These are phyloP conservation scores for Benitochromis conjunctus DNA, from an alignment of 2,113 vertebrate species.

Conservation along the genomic window DNA sequence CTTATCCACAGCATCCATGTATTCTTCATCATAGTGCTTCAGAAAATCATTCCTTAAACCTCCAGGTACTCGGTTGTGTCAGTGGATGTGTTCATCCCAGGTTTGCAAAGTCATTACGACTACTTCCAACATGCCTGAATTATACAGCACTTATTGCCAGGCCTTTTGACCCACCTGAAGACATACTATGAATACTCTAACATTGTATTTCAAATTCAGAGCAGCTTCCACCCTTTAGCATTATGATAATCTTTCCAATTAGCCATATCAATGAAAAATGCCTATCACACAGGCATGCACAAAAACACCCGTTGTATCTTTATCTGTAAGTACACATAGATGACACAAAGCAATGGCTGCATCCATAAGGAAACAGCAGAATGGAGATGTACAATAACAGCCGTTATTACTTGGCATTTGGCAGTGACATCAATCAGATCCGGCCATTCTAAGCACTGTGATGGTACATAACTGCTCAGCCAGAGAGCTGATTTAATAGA, in stretches of 20 bases:
- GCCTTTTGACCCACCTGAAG: slow-evolving; percentile 52
- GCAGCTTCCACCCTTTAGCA: slow-evolving; percentile 28
- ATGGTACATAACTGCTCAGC: slow-evolving; percentile 58
- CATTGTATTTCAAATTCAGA: slow-evolving; percentile 44
- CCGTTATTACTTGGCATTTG: slow-evolving; percentile 56
- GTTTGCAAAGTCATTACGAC: slow-evolving; percentile 42
- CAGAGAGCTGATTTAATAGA: slow-evolving; percentile 63
- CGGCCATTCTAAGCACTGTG: slow-evolving; percentile 36
- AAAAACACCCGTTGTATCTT: background rate
- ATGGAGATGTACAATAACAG: slow-evolving; percentile 43
- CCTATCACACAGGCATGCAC: background rate
- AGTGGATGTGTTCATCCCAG: background rate
- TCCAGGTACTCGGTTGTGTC: background rate
- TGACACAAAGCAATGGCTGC: background rate
- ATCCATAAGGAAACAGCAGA: slow-evolving; percentile 27
- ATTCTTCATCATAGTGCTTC: background rate
- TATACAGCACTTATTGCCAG: slow-evolving; percentile 44
- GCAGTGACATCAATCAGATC: slow-evolving; percentile 48
- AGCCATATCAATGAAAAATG: slow-evolving; percentile 15
- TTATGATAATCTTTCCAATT: slow-evolving; percentile 40
- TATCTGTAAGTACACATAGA: background rate
- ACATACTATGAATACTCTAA: slow-evolving; percentile 39
- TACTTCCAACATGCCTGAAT: slow-evolving; percentile 32
- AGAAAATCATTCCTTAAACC: slow-evolving; percentile 6
- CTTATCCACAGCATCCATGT: background rate